Conservation (phyloP, 2,113 vertebrate genomes). For the Anseranas semipalmata region DNA sequence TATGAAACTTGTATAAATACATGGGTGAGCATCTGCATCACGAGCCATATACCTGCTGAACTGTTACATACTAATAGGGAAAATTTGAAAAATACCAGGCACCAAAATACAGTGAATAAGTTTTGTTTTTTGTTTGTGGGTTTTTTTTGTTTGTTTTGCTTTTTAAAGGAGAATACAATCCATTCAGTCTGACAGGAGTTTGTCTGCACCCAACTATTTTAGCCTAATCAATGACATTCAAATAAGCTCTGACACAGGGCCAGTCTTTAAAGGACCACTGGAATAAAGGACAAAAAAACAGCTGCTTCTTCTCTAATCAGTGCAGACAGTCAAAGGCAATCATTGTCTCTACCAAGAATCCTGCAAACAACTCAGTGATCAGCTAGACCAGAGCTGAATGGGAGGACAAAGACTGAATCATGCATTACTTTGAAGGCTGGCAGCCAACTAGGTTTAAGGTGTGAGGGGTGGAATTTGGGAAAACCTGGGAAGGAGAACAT, state of each 20-base stretch:
- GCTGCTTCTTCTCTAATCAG: not conserved
- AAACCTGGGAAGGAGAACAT: not conserved
- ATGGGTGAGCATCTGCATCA: not conserved
- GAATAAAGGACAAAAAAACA: not conserved
- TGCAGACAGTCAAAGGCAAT: not conserved
- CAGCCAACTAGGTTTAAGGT: not conserved
- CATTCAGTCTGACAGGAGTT: not conserved
- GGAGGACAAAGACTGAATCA: not conserved
- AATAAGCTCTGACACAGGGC: not conserved
- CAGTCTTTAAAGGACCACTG: not conserved
- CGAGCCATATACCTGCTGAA: not conserved
- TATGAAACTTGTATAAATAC: not conserved
- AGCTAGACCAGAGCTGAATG: not conserved
- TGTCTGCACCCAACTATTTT: not conserved
- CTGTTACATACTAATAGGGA: not conserved
- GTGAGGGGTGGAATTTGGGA: fast-evolving
- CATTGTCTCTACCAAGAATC: not conserved
- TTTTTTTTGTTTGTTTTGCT: no score
- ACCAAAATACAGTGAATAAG: no score
- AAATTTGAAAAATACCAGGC: not conserved
- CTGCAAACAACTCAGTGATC: not conserved
- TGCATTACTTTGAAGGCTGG: not conserved
- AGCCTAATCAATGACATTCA: not conserved
- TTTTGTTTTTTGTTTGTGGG: no score
- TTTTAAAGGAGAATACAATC: not conserved